These are phyloP conservation scores for Mixornis gularis DNA, from an alignment of 2,113 vertebrate genomes.

Conservation along the genomic window DNA sequence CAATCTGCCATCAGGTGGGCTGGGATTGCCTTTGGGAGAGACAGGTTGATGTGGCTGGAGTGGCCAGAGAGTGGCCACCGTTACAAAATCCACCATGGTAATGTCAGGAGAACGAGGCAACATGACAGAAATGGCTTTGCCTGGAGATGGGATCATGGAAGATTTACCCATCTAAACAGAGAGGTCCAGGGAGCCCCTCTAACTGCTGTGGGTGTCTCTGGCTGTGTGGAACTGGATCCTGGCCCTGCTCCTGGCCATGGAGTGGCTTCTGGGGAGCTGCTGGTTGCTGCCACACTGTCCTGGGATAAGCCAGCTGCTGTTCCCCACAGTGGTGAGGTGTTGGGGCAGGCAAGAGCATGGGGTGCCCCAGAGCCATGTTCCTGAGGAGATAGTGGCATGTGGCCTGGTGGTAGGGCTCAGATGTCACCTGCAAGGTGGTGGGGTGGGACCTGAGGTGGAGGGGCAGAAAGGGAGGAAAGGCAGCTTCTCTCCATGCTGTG, in stretches of 20 bases:
- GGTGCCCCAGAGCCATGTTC: no score
- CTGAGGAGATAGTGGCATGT: no score
- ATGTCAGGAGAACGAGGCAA: background rate
- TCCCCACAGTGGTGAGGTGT: no score
- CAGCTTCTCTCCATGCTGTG: no score
- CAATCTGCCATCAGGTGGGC: accelerated
- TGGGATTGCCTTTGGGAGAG: background rate
- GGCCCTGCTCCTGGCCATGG: background rate
- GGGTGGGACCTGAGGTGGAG: no score
- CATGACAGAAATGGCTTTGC: background rate
- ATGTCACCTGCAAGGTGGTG: no score
- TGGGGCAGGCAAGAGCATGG: no score
- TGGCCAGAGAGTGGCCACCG: background rate
- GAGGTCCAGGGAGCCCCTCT: background rate
- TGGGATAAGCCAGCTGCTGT: no score
- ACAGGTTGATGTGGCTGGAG: accelerated
- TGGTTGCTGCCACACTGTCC: background rate
- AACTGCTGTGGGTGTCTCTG: background rate
- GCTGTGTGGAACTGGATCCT: background rate
- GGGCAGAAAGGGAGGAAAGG: no score
- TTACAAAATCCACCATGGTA: background rate
- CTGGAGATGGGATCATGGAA: background rate
- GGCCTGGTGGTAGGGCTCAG: no score
- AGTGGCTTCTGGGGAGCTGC: background rate
- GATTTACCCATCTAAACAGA: background rate